Evolutionary conservation across 1,140 invertebrate genomes (phyloP).

Genomic region (Cydia fagiglandana): DNA sequence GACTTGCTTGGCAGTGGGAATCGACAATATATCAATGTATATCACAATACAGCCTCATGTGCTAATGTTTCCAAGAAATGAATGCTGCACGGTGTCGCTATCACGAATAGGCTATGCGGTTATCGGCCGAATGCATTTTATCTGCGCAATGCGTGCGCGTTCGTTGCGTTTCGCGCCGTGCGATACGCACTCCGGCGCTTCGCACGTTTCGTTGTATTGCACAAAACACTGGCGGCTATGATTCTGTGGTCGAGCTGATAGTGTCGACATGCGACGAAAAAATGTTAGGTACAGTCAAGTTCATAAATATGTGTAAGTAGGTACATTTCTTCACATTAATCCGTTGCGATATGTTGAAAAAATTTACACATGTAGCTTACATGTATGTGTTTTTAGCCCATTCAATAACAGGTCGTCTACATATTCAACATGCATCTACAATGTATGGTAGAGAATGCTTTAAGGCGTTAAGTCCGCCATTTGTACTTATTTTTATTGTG

Average conservation of each 20-base stretch:
- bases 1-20: too few species aligned
- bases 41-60: not conserved
- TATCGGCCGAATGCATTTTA: conserved; percentile 71
- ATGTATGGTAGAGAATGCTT: too few species aligned
- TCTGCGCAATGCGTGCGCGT: conserved; percentile 70
- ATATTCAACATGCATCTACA: too few species aligned
- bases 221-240: conserved; percentile 43
- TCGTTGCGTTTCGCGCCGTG: conserved; percentile 65
- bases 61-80: not conserved
- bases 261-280: not conserved
- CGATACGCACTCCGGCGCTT: conserved; percentile 57
- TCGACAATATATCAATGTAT: not conserved
- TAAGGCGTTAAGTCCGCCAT: too few species aligned
- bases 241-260: not conserved
- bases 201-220: conserved; percentile 63
- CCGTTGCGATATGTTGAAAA: too few species aligned
- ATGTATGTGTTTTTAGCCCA: too few species aligned
- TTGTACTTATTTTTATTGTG: too few species aligned
- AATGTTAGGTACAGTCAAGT: too few species aligned
- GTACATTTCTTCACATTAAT: too few species aligned
- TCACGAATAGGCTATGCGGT: conserved; percentile 51
- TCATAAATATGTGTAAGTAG: too few species aligned
- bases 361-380: too few species aligned
- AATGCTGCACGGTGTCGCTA: conserved; percentile 52
- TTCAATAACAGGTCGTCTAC: too few species aligned